Evolutionary conservation across 1,140 invertebrate species (phyloP).

Genomic region (Drosophila nannoptera): DNA sequence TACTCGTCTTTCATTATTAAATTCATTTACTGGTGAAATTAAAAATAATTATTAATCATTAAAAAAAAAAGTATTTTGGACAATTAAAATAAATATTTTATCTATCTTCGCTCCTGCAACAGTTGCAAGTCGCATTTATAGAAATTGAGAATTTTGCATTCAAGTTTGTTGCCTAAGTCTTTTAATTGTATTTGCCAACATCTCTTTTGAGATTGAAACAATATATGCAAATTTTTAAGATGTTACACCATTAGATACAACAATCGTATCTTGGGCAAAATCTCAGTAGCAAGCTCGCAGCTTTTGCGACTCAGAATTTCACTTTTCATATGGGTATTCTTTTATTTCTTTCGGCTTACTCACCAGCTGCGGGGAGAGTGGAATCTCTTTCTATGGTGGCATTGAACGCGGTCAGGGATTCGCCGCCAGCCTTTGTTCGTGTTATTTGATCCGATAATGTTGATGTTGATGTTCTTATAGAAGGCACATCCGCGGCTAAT

Average conservation of each 20-base stretch:
- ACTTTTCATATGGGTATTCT: slow-evolving; percentile 27
- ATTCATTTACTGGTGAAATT: no score
- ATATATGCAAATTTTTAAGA: no score
- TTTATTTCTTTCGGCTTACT: slow-evolving; percentile 2
- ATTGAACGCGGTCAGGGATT: slow-evolving; percentile 34
- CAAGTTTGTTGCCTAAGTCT: slow-evolving; percentile 2
- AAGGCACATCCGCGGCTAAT: slow-evolving; percentile 52
- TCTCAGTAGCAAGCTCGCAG: no score
- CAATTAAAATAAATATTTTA: no score
- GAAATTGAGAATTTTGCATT: background rate
- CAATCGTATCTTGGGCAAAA: no score
- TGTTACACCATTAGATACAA: no score
- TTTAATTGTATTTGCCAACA: background rate
- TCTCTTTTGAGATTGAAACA: no score
- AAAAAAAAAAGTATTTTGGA: no score
- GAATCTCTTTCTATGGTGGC: slow-evolving; percentile 29
- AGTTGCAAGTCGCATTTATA: background rate
- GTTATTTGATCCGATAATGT: slow-evolving; percentile 19
- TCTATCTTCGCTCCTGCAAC: no score
- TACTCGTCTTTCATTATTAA: no score
- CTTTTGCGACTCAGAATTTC: slow-evolving; percentile 25
- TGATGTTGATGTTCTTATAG: slow-evolving; percentile 29
- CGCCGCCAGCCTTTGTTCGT: slow-evolving; percentile 29
- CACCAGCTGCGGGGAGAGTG: slow-evolving; percentile 19
- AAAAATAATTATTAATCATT: no score